phyloP scores from a whole-genome alignment of 2,113 vertebrate genomes.

The Leptodactylus fuscus region DNA sequence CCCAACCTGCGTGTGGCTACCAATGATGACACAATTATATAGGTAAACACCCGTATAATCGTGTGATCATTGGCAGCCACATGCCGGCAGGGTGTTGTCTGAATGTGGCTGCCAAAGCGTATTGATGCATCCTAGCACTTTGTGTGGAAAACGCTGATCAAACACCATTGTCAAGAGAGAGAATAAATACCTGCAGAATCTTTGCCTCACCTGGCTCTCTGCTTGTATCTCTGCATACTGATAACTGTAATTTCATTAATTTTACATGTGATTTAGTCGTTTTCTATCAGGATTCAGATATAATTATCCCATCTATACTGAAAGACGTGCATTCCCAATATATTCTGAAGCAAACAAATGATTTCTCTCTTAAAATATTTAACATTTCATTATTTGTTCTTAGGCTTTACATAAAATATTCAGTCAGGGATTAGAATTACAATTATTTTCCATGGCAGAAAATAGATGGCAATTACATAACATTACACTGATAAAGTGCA shows the following conservation, averaged over 20 bases:
- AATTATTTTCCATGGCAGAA: conserved; percentile 9
- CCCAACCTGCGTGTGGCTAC: no score
- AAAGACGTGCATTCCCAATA: conserved; percentile 14
- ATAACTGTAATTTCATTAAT: conserved; percentile 1
- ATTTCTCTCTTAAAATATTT: conserved; percentile 41
- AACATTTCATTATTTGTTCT: conserved; percentile 36
- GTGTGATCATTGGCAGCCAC: no score
- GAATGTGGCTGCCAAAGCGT: no score
- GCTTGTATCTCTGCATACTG: background rate
- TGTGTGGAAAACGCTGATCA: no score
- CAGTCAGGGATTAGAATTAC: conserved; percentile 10
- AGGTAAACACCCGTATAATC: no score
- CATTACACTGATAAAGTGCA: background rate
- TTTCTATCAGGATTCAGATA: background rate
- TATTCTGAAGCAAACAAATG: conserved; percentile 30
- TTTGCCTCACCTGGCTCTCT: background rate
- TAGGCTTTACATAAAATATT: conserved; percentile 38
- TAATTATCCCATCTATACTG: conserved; percentile 17
- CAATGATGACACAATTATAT: no score
- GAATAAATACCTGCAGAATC: background rate
- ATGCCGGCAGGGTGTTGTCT: no score
- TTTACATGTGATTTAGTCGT: background rate
- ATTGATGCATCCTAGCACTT: no score
- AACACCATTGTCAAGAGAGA: background rate
- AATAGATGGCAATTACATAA: background rate